Conservation (phyloP, 2,113 vertebrate species). For the Parus major region DNA sequence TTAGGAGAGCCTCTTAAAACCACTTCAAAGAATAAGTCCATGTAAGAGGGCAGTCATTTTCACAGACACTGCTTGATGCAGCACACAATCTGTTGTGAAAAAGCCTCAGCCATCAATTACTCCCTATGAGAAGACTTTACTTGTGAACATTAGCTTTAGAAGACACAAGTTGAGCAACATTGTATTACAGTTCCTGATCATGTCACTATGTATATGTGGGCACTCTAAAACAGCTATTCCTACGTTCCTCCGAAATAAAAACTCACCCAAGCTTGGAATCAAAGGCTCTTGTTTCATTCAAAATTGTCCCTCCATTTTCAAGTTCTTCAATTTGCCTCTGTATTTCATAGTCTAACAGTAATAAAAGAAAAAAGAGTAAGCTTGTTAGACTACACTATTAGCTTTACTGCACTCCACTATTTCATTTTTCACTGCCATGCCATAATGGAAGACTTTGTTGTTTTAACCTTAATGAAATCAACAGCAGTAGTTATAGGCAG, state of each 20-base stretch:
- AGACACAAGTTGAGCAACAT: not conserved
- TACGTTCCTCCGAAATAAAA: not conserved
- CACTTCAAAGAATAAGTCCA: not conserved
- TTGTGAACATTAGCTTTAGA: not conserved
- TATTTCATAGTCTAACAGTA: constrained; percentile 92
- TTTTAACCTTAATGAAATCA: constrained; percentile 43
- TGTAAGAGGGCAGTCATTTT: not conserved
- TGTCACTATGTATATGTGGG: not conserved
- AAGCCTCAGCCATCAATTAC: not conserved
- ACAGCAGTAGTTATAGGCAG: constrained; percentile 3
- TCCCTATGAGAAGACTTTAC: not conserved
- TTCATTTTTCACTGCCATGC: constrained; percentile 32
- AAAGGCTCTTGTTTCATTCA: constrained; percentile 93
- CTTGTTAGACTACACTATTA: not conserved
- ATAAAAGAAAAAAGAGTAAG: constrained; percentile 25
- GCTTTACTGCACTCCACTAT: not conserved
- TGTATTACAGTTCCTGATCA: not conserved
- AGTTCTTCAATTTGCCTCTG: constrained; percentile 89
- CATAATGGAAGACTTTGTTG: constrained; percentile 14
- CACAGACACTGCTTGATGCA: not conserved
- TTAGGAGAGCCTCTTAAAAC: not conserved
- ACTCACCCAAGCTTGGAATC: constrained; percentile 93
- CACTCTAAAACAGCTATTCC: not conserved
- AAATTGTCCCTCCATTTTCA: constrained; percentile 83
- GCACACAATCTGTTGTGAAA: not conserved